Percentiles rank a stretch among this genome's conserved stretches.
Evolutionary conservation across 2,888 invertebrate species (phyloP).

Genomic region (Ichneumoninae sp.): DNA sequence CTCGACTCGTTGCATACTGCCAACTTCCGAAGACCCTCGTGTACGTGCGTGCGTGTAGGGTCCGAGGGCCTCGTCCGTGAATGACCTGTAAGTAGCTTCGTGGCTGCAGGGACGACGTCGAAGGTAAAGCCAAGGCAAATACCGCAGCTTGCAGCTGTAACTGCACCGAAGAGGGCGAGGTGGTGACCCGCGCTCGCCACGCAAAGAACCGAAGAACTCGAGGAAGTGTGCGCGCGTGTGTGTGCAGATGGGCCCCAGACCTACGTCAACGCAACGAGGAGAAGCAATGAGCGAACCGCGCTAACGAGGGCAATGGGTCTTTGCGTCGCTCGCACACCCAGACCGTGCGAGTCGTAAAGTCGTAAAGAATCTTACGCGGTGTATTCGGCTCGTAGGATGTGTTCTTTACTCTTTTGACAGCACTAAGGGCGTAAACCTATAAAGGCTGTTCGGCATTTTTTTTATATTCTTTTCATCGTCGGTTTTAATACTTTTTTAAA

Average conservation of each 20-base stretch:
- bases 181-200: constrained; percentile 29
- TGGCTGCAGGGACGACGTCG: neutral
- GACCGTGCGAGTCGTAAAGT: constrained; percentile 39
- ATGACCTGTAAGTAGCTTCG: neutral
- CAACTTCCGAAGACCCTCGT: constrained; percentile 11
- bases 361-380: constrained; percentile 20
- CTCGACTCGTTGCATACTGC: constrained; percentile 47
- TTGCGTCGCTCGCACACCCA: constrained; percentile 37
- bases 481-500: neutral
- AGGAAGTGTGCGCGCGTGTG: neutral
- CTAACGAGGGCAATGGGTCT: constrained; percentile 66
- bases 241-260: constrained; percentile 59
- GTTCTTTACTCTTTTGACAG: neutral
- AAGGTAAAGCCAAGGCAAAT: neutral
- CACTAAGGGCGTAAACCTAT: neutral
- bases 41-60: neutral
- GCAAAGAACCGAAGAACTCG: constrained; percentile 16
- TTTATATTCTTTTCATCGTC: neutral
- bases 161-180: constrained; percentile 9
- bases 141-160: constrained; percentile 4
- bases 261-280: constrained; percentile 61
- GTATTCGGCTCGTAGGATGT: constrained; percentile 19
- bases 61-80: neutral
- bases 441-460: neutral
- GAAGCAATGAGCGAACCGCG: constrained; percentile 32